phyloP scores from a whole-genome alignment of 2,113 vertebrate species.

The Notechis scutatus region DNA sequence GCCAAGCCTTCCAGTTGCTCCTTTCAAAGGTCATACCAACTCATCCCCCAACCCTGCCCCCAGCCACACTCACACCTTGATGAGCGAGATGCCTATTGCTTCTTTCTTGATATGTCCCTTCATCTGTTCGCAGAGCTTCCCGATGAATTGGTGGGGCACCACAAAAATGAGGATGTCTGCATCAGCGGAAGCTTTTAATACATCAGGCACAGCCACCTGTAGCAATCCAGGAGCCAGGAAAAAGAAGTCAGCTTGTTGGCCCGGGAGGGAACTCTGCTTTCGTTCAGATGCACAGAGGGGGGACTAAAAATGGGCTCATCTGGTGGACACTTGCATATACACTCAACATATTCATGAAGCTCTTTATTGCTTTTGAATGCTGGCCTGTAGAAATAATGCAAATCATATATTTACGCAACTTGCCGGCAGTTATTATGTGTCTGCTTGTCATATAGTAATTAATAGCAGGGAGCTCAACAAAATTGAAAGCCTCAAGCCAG shows the following conservation, averaged over 20 bases:
- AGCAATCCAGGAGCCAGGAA: background rate
- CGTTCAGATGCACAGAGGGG: too few species aligned
- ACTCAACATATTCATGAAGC: background rate
- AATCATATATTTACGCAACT: background rate
- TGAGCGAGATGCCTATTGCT: conserved; percentile 87
- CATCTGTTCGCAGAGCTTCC: conserved; percentile 87
- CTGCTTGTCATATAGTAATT: background rate
- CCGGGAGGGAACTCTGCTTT: background rate
- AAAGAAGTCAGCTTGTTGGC: background rate
- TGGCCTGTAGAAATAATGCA: background rate
- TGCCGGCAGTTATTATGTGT: background rate
- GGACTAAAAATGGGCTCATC: background rate
- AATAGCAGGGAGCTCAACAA: background rate
- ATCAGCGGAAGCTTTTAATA: conserved; percentile 80
- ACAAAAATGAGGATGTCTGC: conserved; percentile 91
- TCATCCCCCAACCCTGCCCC: accelerated
- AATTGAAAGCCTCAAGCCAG: background rate
- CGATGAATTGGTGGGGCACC: conserved; percentile 93
- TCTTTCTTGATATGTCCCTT: conserved; percentile 86
- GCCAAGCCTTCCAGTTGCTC: background rate
- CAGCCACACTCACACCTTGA: conserved; percentile 78
- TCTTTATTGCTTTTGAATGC: background rate
- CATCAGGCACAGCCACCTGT: conserved; percentile 88
- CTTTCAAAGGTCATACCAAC: background rate
- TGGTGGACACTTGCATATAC: background rate